These are phyloP conservation scores for Dryobota labecula DNA, from an alignment of 2,888 invertebrate genomes.

Conservation along the genomic window DNA sequence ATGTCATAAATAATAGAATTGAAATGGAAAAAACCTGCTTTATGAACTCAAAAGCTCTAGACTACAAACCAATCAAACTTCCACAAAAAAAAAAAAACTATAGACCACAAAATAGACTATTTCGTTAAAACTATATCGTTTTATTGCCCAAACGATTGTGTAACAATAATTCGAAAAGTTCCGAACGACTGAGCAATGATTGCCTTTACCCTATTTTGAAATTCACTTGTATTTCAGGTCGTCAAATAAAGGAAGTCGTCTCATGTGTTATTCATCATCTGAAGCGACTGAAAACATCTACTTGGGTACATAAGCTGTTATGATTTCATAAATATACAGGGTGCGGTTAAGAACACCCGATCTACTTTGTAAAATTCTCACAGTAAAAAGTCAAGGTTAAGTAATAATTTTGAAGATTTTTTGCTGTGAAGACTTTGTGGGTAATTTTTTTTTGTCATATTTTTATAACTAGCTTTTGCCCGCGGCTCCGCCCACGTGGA, in stretches of 20 bases:
- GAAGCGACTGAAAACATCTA: conserved; percentile 65
- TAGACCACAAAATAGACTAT: conserved; percentile 27
- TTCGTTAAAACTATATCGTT: conserved; percentile 58
- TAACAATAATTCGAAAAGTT: conserved; percentile 64
- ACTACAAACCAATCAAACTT: conserved; percentile 45
- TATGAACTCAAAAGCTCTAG: neutral
- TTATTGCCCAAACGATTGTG: conserved; percentile 53
- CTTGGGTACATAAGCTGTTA: conserved; percentile 50
- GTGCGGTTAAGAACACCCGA: neutral
- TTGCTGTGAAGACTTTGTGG: no score
- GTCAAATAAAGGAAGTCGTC: conserved; percentile 75
- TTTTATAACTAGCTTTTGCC: no score
- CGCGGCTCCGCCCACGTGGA: no score
- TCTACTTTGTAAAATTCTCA: neutral
- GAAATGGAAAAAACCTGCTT: neutral
- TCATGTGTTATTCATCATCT: conserved; percentile 79
- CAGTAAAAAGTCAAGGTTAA: no score
- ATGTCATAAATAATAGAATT: neutral
- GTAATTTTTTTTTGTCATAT: no score
- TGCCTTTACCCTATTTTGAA: conserved; percentile 68
- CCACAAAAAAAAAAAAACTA: conserved; percentile 16
- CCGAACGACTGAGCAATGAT: conserved; percentile 61
- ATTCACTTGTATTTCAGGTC: conserved; percentile 73
- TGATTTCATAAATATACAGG: conserved; percentile 25
- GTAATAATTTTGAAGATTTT: no score